Conservation (phyloP, 2,797 vertebrate species). For the Galagoides demidoff region DNA sequence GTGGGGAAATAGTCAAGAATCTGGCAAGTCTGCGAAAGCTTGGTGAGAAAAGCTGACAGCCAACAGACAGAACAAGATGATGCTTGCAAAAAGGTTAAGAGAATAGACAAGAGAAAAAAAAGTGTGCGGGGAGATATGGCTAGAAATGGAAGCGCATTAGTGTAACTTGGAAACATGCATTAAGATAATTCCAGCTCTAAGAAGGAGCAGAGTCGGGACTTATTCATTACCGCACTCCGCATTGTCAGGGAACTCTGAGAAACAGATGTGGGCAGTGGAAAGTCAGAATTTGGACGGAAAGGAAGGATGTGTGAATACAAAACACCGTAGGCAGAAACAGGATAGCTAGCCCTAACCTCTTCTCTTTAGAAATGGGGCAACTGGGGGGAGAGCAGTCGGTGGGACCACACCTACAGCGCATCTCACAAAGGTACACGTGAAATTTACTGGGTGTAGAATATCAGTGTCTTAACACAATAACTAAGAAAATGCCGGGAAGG, state of each 20-base stretch:
- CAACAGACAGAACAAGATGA: constrained; percentile 79
- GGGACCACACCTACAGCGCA: too few relatives aligned
- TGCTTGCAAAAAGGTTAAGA: constrained; percentile 75
- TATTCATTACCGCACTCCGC: background rate
- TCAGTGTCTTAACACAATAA: too few relatives aligned
- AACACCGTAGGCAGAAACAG: background rate
- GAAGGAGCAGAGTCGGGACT: constrained; percentile 20
- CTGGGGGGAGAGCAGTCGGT: background rate
- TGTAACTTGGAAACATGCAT: constrained; percentile 32
- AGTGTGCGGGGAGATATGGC: background rate
- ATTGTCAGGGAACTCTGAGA: background rate
- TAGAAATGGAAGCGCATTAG: constrained; percentile 34
- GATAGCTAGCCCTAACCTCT: background rate
- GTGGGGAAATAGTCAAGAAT: constrained; percentile 77
- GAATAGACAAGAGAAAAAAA: constrained; percentile 42
- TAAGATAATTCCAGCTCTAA: constrained; percentile 63
- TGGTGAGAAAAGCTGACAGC: constrained; percentile 78
- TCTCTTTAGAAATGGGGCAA: background rate
- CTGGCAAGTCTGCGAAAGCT: constrained; percentile 72
- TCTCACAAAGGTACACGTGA: too few relatives aligned
- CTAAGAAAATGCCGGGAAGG: too few relatives aligned
- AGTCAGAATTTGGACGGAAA: background rate
- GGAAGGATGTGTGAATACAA: background rate
- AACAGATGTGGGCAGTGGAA: background rate
- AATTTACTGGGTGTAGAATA: too few relatives aligned